Evolutionary conservation across 1,140 invertebrate genomes (phyloP).

Genomic region (Drosophila carrolli): DNA sequence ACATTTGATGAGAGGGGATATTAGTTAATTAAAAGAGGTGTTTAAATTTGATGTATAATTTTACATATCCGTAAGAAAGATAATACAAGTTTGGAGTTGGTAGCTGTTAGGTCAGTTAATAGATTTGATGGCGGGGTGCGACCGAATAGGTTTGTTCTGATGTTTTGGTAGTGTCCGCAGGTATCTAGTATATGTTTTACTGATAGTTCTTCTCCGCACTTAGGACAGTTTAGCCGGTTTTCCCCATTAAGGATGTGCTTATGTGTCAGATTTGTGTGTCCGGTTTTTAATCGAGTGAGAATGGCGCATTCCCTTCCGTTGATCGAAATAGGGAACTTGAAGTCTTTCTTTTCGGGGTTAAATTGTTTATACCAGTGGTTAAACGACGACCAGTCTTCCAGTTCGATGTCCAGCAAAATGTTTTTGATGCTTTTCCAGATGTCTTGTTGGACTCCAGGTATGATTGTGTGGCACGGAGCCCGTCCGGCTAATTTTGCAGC

Average conservation of each 20-base stretch:
- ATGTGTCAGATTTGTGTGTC: too few species aligned
- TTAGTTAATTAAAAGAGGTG: too few species aligned
- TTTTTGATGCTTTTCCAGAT: slow-evolving; percentile 13
- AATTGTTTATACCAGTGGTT: slow-evolving; percentile 5
- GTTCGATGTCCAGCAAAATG: background rate
- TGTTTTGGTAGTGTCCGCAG: background rate
- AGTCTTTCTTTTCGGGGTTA: background rate
- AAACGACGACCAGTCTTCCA: background rate
- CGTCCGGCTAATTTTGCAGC: background rate
- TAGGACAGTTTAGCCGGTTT: too few species aligned
- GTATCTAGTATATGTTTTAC: slow-evolving; percentile 6
- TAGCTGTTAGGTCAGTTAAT: slow-evolving; percentile 4
- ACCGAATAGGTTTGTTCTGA: slow-evolving; percentile 4
- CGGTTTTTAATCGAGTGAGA: too few species aligned
- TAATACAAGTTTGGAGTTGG: background rate
- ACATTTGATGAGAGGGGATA: too few species aligned
- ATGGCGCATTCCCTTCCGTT: slow-evolving; percentile 2
- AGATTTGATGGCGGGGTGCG: slow-evolving; percentile 5
- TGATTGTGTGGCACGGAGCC: slow-evolving; percentile 12
- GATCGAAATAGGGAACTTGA: background rate
- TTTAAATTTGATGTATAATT: background rate
- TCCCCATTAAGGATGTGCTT: too few species aligned
- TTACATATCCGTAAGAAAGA: too few species aligned
- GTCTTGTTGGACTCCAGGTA: slow-evolving; percentile 10
- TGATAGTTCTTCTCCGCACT: slow-evolving; percentile 13